Base-by-base conservation (phyloP, 2,888 invertebrate genomes). In the Blastobasis adustella region DNA sequence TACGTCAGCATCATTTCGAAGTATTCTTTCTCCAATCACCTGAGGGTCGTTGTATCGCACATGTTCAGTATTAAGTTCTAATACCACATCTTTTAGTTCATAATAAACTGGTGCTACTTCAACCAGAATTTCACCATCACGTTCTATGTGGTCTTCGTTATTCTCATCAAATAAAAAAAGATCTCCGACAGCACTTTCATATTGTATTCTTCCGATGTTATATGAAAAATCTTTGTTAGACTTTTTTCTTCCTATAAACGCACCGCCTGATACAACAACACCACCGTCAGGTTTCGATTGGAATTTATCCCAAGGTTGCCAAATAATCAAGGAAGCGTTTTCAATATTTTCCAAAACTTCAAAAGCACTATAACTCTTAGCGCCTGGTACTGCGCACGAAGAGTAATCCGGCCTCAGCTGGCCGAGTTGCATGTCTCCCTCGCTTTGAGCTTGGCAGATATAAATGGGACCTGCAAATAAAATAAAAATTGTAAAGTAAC, bases 81-180 rank as follows among this genome's bases (percentile, higher is more conserved):
- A 82, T 60, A 90, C 90, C n/a, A 94, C 91, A 53, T 90, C 88
- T 51, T 90, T 91, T 62, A 96, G 78, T 73, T 95, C 94, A 72
- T 96, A 96, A 53, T 91, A 89, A 41, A 91, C 86, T 1, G 96
- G 96, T 74, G 96, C 96, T 0, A 93, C 92, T 83, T 96, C 96
- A 6, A 94, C 91, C 37, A 96, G 83, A 49, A 96, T 90, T 71
- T 96, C 94, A 0, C 95, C 95, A 47, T 90, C 90, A 54, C 90
- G 90, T 66, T 89, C 90, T 45, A 69, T 69, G 37, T 89, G 62
- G 64, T 91, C 90, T 56, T 90, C 90, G 47, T 90, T 88, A 53
- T 91, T 83, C 53, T 91, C 91, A 66, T 93, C 92, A 53, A 93
- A 91, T 41, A 93, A 91, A 58, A 90, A 89, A 58, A 95, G 90